phyloP scores from a whole-genome alignment of 2,797 vertebrate genomes.

The Myotis daubentonii region DNA sequence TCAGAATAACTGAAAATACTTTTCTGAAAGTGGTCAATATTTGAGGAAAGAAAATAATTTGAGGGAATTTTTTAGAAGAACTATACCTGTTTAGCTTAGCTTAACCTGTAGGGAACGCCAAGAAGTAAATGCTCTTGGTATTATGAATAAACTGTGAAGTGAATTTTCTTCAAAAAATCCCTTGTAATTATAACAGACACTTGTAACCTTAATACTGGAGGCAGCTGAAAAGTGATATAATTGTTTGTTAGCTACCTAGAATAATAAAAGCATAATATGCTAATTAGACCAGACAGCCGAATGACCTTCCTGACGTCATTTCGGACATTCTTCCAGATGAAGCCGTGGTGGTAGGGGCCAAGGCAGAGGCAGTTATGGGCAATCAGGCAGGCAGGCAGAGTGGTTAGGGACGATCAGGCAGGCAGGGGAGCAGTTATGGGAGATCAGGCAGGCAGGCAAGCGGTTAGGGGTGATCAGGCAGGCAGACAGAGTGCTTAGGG shows the following conservation, averaged over 20 bases:
- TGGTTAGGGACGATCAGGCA: no score
- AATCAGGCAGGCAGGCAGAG: no score
- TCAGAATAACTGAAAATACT: not conserved
- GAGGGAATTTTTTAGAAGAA: not conserved
- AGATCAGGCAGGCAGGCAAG: no score
- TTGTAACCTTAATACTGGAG: constrained; percentile 40
- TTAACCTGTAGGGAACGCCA: not conserved
- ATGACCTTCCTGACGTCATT: no score
- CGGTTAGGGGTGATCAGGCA: no score
- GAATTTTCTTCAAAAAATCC: not conserved
- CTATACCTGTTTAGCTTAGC: not conserved
- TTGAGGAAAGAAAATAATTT: not conserved
- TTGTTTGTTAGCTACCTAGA: not conserved
- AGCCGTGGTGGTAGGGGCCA: no score
- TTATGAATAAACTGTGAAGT: constrained; percentile 23
- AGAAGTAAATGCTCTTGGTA: not conserved
- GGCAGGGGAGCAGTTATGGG: no score
- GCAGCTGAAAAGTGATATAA: constrained; percentile 30
- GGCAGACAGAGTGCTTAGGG: no score
- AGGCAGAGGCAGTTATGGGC: no score
- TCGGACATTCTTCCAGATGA: no score
- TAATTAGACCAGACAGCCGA: no score
- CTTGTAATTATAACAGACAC: constrained; percentile 30
- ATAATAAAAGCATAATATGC: no score
- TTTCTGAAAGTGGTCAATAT: not conserved